Percentiles rank a stretch among this genome's conserved stretches.
Evolutionary conservation across 1,140 invertebrate species (phyloP).

Genomic region (Drosophila leontia): DNA sequence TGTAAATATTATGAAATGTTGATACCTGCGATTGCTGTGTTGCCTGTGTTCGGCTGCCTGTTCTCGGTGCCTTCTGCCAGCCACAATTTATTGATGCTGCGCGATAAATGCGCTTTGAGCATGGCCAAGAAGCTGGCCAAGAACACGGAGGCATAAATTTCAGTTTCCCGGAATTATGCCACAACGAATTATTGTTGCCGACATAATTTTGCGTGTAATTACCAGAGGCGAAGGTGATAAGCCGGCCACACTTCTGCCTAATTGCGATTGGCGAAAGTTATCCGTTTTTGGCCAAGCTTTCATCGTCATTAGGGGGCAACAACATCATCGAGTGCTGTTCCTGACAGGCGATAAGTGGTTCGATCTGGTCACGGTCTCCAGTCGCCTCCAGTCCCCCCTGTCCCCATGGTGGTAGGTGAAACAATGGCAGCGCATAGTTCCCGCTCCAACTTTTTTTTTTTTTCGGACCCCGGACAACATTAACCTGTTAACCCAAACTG

Average conservation of each 20-base stretch:
- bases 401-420: slow-evolving; percentile 36
- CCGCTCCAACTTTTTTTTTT: slow-evolving; percentile 8
- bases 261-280: slow-evolving; percentile 57
- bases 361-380: slow-evolving; percentile 48
- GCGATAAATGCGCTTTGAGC: slow-evolving; percentile 77
- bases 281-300: slow-evolving; percentile 34
- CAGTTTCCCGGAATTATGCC: slow-evolving; percentile 77
- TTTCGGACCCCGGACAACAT: slow-evolving; percentile 70
- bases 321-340: slow-evolving; percentile 70
- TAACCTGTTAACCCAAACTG: slow-evolving; percentile 84
- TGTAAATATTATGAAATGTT: slow-evolving; percentile 85
- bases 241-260: slow-evolving; percentile 61
- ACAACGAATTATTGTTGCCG: slow-evolving; percentile 77
- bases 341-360: slow-evolving; percentile 78
- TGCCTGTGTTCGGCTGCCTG: slow-evolving; percentile 43
- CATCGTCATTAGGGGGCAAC: slow-evolving; percentile 53
- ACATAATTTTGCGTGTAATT: slow-evolving; percentile 78
- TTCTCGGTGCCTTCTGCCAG: slow-evolving; percentile 28
- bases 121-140: slow-evolving; percentile 48
- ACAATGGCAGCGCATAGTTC: slow-evolving; percentile 73
- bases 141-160: slow-evolving; percentile 71
- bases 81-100: slow-evolving; percentile 78
- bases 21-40: slow-evolving; percentile 68
- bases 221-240: slow-evolving; percentile 70
- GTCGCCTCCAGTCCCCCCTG: slow-evolving; percentile 24